Percentiles rank a stretch among this genome's conserved stretches.
phyloP scores from a whole-genome alignment of 2,113 vertebrate species.

The Dicrurus megarhynchus region DNA sequence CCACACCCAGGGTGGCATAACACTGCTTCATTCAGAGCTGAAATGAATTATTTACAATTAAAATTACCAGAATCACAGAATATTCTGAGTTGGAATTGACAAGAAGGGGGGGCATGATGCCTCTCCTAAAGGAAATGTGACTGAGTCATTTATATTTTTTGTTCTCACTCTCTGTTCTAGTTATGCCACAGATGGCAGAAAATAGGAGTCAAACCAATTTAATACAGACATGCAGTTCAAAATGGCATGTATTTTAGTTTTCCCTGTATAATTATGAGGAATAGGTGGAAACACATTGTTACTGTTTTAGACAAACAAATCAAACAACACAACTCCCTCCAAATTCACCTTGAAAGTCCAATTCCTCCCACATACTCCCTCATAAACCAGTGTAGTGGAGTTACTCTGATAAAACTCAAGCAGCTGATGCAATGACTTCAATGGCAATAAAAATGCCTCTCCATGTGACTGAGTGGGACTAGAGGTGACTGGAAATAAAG shows the following conservation, averaged over 20 bases:
- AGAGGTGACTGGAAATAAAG: conserved; percentile 1
- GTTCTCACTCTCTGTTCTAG: conserved; percentile 47
- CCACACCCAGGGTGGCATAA: not conserved
- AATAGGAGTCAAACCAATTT: conserved; percentile 54
- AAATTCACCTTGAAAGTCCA: conserved; percentile 33
- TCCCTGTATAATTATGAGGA: conserved; percentile 15
- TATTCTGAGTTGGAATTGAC: not conserved
- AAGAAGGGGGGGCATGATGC: conserved; percentile 23
- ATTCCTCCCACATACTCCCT: not conserved
- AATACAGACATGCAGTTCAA: conserved; percentile 52
- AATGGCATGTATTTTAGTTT: conserved; percentile 41
- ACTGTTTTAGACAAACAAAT: conserved; percentile 22
- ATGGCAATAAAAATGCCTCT: not conserved
- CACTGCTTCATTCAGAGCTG: not conserved
- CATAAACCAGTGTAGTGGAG: not conserved
- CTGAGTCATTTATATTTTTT: conserved; percentile 53
- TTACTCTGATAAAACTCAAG: not conserved
- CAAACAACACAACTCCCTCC: not conserved
- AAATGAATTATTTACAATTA: conserved; percentile 17
- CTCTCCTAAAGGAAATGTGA: conserved; percentile 37
- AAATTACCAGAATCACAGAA: not conserved
- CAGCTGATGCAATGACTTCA: not conserved
- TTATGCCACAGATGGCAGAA: conserved; percentile 51
- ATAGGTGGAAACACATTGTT: conserved; percentile 34
- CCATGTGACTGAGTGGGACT: not conserved